These are phyloP conservation scores for Ranitomeya variabilis DNA, from an alignment of 2,113 vertebrate genomes.

Conservation along the genomic window DNA sequence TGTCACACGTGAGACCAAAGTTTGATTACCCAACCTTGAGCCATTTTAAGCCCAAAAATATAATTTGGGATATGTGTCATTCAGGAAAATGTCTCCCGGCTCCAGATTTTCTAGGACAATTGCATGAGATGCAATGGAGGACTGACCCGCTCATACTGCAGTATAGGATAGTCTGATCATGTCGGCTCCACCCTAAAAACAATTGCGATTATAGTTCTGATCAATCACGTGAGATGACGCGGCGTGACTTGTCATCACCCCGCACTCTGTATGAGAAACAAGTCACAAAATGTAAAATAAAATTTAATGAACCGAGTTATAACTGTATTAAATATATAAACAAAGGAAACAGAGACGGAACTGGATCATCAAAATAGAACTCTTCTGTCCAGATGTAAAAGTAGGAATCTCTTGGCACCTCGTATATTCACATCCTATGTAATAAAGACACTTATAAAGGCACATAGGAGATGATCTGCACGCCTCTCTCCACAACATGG, in stretches of 20 bases:
- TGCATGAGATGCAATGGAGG: background rate
- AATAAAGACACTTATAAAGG: background rate
- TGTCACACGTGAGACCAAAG: too few relatives aligned
- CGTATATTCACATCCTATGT: background rate
- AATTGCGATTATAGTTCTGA: background rate
- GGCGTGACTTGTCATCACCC: background rate
- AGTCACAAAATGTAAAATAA: background rate
- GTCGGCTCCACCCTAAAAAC: background rate
- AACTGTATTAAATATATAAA: constrained; percentile 23
- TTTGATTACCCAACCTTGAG: too few relatives aligned
- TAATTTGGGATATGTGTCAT: background rate
- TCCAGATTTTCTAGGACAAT: background rate
- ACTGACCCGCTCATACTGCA: too few relatives aligned
- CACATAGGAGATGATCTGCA: background rate
- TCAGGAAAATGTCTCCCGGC: background rate
- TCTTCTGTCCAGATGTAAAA: background rate
- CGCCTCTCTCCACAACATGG: background rate
- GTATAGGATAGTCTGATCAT: background rate
- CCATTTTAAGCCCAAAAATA: too few relatives aligned
- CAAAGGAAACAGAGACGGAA: background rate
- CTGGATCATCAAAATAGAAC: background rate
- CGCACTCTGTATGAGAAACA: too few relatives aligned
- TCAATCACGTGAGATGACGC: background rate
- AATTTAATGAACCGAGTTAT: constrained; percentile 10
- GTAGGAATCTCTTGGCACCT: background rate